Percentiles rank a stretch among this genome's conserved stretches.
These are phyloP conservation scores for Ochlodes sylvanus DNA, from an alignment of 2,888 invertebrate species.

Conservation along the genomic window DNA sequence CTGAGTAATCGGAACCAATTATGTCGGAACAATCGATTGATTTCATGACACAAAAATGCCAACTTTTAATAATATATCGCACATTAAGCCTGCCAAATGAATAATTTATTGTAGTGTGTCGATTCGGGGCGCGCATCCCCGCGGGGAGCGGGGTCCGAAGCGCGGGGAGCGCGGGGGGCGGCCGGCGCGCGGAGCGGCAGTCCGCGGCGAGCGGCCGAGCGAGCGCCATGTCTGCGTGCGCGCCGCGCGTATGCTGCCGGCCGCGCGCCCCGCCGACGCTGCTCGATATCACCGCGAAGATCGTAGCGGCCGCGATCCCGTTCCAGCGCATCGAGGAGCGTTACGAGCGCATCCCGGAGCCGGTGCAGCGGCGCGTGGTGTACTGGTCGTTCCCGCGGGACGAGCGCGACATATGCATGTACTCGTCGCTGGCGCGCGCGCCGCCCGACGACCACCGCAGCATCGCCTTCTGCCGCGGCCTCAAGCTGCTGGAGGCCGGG, in stretches of 20 bases:
- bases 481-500: conserved; percentile 92
- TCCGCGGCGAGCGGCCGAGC: conserved; percentile 83
- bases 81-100: conserved; percentile 83
- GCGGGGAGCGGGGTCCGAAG: conserved; percentile 53
- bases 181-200: conserved; percentile 66
- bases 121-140: conserved; percentile 79
- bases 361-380: conserved; percentile 94
- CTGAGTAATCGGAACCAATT: conserved; percentile 27
- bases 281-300: conserved; percentile 92
- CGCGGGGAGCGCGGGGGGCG: conserved; percentile 49
- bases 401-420: conserved; percentile 95
- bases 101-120: conserved; percentile 82
- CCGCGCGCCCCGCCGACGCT: conserved; percentile 89
- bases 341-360: conserved; percentile 94
- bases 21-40: conserved; percentile 51
- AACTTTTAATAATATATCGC: conserved; percentile 84
- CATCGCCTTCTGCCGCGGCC: conserved; percentile 94
- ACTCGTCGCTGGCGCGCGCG: conserved; percentile 89
- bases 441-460: conserved; percentile 90
- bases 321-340: conserved; percentile 95
- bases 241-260: conserved; percentile 83
- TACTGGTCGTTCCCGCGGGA: conserved; percentile 96
- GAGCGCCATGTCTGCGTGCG: conserved; percentile 82
- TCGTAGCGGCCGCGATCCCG: conserved; percentile 93
- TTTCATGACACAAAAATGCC: conserved; percentile 76